Evolutionary conservation across 2,888 invertebrate genomes (phyloP), one percentile per base, ranked within the genome.

Genomic region (Campaea margaritaria): DNA sequence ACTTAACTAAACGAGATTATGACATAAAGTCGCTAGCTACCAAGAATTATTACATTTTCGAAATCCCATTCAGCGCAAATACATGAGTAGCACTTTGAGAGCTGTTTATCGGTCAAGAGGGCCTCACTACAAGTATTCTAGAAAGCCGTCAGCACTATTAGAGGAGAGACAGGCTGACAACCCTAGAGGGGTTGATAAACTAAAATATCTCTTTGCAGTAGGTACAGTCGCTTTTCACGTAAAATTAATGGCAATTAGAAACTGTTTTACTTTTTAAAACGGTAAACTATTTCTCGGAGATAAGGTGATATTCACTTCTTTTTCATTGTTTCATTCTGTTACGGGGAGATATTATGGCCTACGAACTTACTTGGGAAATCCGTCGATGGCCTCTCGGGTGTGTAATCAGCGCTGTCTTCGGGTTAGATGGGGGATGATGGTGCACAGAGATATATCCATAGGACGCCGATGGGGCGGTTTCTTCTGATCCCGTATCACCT

Each of bases 201-300:
- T 41, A 9, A 50, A 42, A 42, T 50, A 41, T 34, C 36, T 15
- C 51, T 43, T 34, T 34, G 51, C 36, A 51, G 21, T 43, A n/a
- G 31, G 31, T 31, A 31, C 42, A 42, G 41, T 42, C 16, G 16
- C 13, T 45, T 39, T 38, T 45, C 45, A 21, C 11, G 36, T 51
- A 31, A 53, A 16, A 41, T n/a, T 12, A 21, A 31, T 11, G 1
- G 1, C 12, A 36, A 12, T 36, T 36, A 12, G 12, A n/a, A n/a
- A 36, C 36, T 2, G 12, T n/a, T 36, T 36, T 3, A 36, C 12
- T 36, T 36, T 36, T 4, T 12, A 36, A 12, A 5, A 10, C 21
- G 21, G 31, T 31, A 31, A 36, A 36, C 36, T 36, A 4, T 2
- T 36, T 36, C 10, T 11, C 10, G 8, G 31, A 10, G 7, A 9